Percentiles rank a stretch among this genome's conserved stretches.
Conservation (phyloP, 2,888 invertebrate genomes). For the Tetheella fluctuosa region DNA sequence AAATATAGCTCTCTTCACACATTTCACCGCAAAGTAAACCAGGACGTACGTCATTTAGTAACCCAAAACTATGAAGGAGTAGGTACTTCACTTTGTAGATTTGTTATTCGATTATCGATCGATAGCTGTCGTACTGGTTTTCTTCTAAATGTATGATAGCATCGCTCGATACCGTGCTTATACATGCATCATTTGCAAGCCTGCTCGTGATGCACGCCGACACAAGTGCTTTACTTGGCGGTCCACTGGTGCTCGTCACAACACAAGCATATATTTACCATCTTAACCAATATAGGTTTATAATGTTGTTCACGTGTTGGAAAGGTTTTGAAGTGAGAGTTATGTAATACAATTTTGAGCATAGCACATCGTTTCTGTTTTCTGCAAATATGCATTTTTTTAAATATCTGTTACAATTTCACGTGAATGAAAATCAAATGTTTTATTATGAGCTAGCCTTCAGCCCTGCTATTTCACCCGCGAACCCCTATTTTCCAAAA, state of each 20-base stretch:
- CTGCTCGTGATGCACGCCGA: neutral
- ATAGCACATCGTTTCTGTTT: neutral
- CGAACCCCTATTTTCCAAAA: no score
- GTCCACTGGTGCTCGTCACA: neutral
- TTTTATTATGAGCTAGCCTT: no score
- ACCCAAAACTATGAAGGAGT: conserved; percentile 3
- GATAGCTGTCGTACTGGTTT: conserved; percentile 9
- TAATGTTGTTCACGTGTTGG: neutral
- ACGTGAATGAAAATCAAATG: no score
- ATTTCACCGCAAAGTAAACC: conserved; percentile 9
- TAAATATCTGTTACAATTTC: neutral
- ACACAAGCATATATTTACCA: neutral
- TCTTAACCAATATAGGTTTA: neutral
- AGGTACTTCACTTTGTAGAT: neutral
- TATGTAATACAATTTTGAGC: neutral
- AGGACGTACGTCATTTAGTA: conserved; percentile 13
- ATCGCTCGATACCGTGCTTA: neutral
- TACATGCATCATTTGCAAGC: neutral
- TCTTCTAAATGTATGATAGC: neutral
- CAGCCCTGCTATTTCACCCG: no score
- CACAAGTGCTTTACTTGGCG: neutral
- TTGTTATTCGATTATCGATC: neutral
- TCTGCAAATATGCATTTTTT: neutral
- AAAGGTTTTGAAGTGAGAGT: no score
- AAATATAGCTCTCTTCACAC: neutral